These are phyloP conservation scores for Syrista parreyssii DNA, from an alignment of 2,888 invertebrate genomes.

Conservation along the genomic window DNA sequence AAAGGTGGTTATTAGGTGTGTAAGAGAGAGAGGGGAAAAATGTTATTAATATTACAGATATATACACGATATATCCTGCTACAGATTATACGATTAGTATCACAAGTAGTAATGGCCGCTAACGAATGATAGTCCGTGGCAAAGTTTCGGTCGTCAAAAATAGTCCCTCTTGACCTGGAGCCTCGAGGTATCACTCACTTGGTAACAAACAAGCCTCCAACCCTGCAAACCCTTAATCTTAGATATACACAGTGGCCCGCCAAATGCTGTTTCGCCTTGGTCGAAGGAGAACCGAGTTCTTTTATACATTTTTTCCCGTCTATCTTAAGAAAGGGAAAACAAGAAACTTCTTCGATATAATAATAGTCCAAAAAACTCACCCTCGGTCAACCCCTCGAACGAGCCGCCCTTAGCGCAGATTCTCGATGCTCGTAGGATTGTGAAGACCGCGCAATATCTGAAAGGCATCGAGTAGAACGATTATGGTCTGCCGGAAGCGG, in stretches of 20 bases:
- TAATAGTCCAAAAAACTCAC: slow-evolving; percentile 64
- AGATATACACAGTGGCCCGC: not conserved
- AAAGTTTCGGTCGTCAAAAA: not conserved
- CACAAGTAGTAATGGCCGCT: not conserved
- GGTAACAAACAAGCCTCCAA: not conserved
- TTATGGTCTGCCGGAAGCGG: not conserved
- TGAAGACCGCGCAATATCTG: slow-evolving; percentile 88
- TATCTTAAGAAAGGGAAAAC: not conserved
- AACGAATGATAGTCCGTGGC: not conserved
- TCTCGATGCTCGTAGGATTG: slow-evolving; percentile 83
- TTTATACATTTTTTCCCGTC: not conserved
- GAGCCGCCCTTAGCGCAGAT: slow-evolving; percentile 80
- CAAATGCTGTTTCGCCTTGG: not conserved
- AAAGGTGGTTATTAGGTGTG: not conserved
- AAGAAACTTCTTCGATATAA: not conserved
- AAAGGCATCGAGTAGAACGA: slow-evolving; percentile 50
- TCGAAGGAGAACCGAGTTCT: not conserved
- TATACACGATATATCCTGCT: not conserved
- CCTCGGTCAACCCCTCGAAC: slow-evolving; percentile 79
- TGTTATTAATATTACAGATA: not conserved
- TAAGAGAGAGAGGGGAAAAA: not conserved
- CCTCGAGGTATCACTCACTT: not conserved
- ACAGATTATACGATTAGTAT: not conserved
- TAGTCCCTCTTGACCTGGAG: not conserved
- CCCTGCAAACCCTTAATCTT: not conserved